Evolutionary conservation across 1,140 invertebrate genomes (phyloP), one percentile per base, ranked within the genome.

Genomic region (Drosophila carrolli): DNA sequence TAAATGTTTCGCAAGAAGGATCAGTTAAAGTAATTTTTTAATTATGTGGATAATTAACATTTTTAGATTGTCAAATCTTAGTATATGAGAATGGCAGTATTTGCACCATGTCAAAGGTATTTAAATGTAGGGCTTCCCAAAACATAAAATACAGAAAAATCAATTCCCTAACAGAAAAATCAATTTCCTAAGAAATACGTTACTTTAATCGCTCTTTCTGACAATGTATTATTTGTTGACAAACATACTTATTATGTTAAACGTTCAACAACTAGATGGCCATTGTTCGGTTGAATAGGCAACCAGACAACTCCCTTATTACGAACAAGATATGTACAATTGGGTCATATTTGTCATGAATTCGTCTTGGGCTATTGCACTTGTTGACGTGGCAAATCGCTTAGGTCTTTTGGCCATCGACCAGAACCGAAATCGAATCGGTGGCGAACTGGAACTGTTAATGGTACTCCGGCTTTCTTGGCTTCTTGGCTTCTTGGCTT

Each of bases 341-440:
- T 41, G 13, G 13, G 32, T 19, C 38, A 37, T 37, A 53, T 44
- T 53, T 68, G 65, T 66, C 47, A 70, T 71, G 56, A 40, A 71
- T 57, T 70, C 67, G 65, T 41, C 19, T 35, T 47, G 35, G 51
- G 27, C 40, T 48, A 66, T 16, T 66, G 47, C 37, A 29, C 8
- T 41, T 38, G 35, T 59, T 70, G 68, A 46, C 66, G 38, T 72
- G 67, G 55, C 70, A 11, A 73, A 72, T 63, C 57, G 51, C 35
- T 56, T 41, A 35, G 41, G 43, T 37, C 43, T 54, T 48, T 66
- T 46, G 50, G 48, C 37, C 51, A 70, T 40, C 59, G 41, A 50
- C 57, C 71, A 85, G 74, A 86, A 85, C 81, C 59, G 62, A 53
- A 57, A 53, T 47, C n/a, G 61, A 57, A 63, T 37, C 50, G 50